Conservation (phyloP, 2,888 invertebrate genomes). For the Drosophila paramelanica region DNA sequence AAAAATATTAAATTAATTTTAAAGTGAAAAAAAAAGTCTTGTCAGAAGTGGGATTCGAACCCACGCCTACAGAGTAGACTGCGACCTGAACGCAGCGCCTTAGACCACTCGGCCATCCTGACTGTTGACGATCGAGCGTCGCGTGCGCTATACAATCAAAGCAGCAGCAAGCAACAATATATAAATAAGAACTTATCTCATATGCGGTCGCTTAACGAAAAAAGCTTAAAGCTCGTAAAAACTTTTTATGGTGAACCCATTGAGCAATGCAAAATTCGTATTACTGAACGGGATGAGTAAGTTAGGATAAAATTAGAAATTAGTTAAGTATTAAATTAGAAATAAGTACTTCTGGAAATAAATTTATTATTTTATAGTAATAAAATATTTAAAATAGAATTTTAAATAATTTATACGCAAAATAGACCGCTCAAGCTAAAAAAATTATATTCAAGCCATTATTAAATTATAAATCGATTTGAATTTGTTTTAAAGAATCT, state of each 20-base stretch:
- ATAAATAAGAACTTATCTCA: conserved; percentile 1
- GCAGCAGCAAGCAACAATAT: neutral
- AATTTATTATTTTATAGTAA: neutral
- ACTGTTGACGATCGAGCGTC: neutral
- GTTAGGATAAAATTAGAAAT: too few species aligned
- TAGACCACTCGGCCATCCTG: conserved; percentile 68
- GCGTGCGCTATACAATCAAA: conserved; percentile 11
- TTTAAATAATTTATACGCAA: too few species aligned
- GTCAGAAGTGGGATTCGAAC: conserved; percentile 66
- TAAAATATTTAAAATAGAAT: neutral
- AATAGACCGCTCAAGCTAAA: too few species aligned
- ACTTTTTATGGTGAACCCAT: conserved; percentile 1
- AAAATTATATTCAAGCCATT: too few species aligned
- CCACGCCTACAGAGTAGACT: conserved; percentile 68
- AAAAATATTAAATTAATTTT: neutral
- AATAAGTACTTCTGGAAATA: too few species aligned
- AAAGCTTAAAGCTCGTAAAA: conserved; percentile 8
- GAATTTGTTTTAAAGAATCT: neutral
- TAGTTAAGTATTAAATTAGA: too few species aligned
- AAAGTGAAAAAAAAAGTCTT: conserved; percentile 21
- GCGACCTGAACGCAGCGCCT: conserved; percentile 67
- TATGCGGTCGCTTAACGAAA: neutral
- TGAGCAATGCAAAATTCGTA: too few species aligned
- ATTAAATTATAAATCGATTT: too few species aligned
- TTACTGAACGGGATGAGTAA: too few species aligned